These are phyloP conservation scores for Nothocercus nigrocapillus DNA, from an alignment of 2,113 vertebrate genomes.

Conservation along the genomic window DNA sequence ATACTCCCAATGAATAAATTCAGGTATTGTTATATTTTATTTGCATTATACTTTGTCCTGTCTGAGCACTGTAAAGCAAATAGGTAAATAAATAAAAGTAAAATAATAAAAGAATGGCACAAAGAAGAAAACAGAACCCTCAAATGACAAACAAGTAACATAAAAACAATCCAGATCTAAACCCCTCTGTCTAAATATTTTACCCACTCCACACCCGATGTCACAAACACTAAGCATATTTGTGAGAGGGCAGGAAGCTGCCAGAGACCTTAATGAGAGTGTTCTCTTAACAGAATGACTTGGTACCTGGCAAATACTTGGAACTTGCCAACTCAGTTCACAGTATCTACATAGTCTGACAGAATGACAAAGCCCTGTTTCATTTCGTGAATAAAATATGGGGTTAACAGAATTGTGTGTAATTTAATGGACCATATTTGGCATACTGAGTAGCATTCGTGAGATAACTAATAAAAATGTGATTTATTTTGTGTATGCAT, in stretches of 20 bases:
- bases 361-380: too few relatives aligned
- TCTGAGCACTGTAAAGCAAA: neutral
- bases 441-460: slow-evolving; percentile 44
- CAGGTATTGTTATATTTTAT: slow-evolving; percentile 41
- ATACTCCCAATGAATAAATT: slow-evolving; percentile 52
- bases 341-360: slow-evolving; percentile 26
- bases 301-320: neutral
- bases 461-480: neutral
- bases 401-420: slow-evolving; percentile 60
- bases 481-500: slow-evolving; percentile 18
- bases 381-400: too few relatives aligned
- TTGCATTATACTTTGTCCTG: slow-evolving; percentile 39
- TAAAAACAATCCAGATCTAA: neutral
- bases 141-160: neutral
- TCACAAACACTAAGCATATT: neutral
- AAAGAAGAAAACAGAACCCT: neutral
- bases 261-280: neutral
- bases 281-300: neutral
- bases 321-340: slow-evolving; percentile 42
- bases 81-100: too few relatives aligned
- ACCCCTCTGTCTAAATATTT: neutral
- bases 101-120: neutral
- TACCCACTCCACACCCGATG: neutral
- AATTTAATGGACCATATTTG: slow-evolving; percentile 68
- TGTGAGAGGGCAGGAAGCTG: neutral